Percentiles rank a stretch among this genome's conserved stretches.
Evolutionary conservation across 2,113 vertebrate species (phyloP).

Genomic region (Herpailurus yagouaroundi): DNA sequence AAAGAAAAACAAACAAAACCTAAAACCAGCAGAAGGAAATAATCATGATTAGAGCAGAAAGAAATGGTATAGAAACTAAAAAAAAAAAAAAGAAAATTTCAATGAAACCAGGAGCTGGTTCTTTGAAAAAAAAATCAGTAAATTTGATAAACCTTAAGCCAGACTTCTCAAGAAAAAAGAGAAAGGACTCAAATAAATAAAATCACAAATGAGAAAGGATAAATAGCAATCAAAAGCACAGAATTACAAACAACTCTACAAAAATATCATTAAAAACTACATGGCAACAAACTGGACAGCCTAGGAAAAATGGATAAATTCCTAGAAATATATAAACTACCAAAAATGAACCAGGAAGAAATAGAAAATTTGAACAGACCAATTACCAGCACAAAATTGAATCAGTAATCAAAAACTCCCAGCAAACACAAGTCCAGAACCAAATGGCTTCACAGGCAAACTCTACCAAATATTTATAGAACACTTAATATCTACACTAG

Average conservation of each 20-base stretch:
- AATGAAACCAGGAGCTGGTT: neutral
- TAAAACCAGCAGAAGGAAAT: neutral
- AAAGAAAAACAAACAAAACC: neutral
- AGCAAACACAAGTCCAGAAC: neutral
- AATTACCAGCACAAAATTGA: neutral
- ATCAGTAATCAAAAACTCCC: neutral
- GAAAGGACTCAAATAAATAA: neutral
- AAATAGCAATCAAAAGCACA: neutral
- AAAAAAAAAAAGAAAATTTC: neutral
- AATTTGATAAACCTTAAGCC: neutral
- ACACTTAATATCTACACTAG: neutral
- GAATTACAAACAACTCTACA: neutral
- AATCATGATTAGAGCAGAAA: neutral
- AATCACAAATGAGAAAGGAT: neutral
- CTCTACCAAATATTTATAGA: neutral
- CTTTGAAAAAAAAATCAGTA: neutral
- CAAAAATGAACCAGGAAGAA: neutral
- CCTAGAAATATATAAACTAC: neutral
- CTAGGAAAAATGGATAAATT: neutral
- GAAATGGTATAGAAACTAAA: neutral
- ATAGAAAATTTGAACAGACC: neutral
- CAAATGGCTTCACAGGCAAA: neutral
- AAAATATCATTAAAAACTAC: neutral
- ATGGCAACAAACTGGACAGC: neutral
- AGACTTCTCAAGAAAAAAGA: neutral